A percentile compares a stretch with the other conserved stretches of the same genome.
Conservation (phyloP, 2,888 invertebrate species). For the Synanthedon myopaeformis region DNA sequence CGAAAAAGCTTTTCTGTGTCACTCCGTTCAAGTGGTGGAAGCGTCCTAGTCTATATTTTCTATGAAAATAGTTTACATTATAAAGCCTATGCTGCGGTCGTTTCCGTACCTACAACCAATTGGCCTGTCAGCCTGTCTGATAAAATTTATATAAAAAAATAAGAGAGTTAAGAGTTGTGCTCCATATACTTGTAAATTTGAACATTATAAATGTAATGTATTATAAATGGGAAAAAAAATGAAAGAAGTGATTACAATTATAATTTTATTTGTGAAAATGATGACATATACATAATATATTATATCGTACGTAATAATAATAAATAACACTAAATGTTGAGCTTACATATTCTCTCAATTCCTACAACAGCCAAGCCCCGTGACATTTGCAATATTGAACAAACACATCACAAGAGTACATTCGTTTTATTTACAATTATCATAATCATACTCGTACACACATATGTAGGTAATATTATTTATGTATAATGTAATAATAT, state of each 20-base stretch:
- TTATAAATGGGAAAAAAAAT: neutral
- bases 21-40: constrained; percentile 34
- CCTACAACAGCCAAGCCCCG: constrained; percentile 59
- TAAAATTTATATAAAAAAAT: too few species aligned
- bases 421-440: constrained; percentile 29
- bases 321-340: constrained; percentile 28
- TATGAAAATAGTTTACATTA: constrained; percentile 43
- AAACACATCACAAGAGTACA: constrained; percentile 21
- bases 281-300: constrained; percentile 25
- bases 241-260: constrained; percentile 34
- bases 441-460: neutral
- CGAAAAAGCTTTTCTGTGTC: constrained; percentile 59
- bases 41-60: constrained; percentile 51
- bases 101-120: neutral
- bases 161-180: too few species aligned
- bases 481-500: too few species aligned
- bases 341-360: constrained; percentile 64
- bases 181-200: too few species aligned
- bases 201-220: neutral
- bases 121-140: too few species aligned
- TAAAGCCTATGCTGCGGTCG: neutral
- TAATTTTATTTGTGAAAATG: constrained; percentile 58
- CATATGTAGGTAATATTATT: neutral
- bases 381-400: constrained; percentile 24
- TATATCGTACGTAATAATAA: constrained; percentile 15